Conservation (phyloP, 2,888 invertebrate genomes). For the Clitarchus hookeri region DNA sequence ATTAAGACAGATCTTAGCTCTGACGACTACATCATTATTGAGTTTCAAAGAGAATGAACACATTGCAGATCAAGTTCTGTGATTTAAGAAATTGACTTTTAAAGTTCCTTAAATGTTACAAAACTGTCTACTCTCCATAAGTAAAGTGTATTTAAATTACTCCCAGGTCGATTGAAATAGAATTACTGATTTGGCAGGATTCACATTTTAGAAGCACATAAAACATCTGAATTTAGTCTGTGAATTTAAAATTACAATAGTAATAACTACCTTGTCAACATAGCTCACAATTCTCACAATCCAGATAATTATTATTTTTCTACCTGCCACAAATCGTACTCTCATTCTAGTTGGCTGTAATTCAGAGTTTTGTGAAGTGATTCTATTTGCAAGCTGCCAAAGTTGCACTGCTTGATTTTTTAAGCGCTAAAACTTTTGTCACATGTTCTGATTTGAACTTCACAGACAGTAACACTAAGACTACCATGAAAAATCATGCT, state of each 20-base stretch:
- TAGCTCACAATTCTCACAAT: background rate
- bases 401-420: background rate
- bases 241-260: background rate
- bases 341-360: background rate
- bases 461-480: background rate
- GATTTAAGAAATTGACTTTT: background rate
- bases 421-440: conserved; percentile 4
- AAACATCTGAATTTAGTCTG: background rate
- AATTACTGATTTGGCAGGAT: background rate
- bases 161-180: background rate
- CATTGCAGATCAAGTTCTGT: background rate
- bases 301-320: background rate
- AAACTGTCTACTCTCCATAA: background rate
- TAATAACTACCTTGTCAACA: background rate
- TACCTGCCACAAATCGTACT: background rate
- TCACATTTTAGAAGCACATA: background rate
- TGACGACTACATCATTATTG: background rate
- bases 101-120: background rate
- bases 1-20: no score
- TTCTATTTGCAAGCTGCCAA: background rate
- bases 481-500: conserved; percentile 15
- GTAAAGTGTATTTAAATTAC: background rate
- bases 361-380: background rate
- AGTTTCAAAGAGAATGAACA: background rate
- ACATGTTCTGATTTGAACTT: background rate